Evolutionary conservation across 2,797 vertebrate species (phyloP), one percentile per base, ranked within the genome.

Genomic region (Tachyglossus aculeatus): DNA sequence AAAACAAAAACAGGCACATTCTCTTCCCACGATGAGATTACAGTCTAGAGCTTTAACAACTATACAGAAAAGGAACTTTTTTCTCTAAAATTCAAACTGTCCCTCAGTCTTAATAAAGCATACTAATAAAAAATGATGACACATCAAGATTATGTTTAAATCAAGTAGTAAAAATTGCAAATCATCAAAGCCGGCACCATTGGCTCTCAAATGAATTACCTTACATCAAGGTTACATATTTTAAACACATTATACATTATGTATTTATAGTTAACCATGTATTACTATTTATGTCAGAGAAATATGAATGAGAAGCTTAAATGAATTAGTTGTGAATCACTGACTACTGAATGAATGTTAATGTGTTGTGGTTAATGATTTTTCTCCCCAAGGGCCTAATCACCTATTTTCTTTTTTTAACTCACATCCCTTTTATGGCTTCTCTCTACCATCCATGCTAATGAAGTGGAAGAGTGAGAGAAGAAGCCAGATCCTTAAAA

Each of bases 151-250:
- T 60, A 67, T 7, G 24, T 64, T 76, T 66, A 57, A 21, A 48
- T 32, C 50, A 64, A 38, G 53, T 51, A 69, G 24, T 61, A 71
- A 70, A 58, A 67, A 15, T 32, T 79, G 51, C 59, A 73, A 81
- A 53, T 47, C 25, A 31, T 64, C 74, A 80, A 83, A 84, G 52
- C 83, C 82, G 88, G 51, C 68, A 68, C 73, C 86, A 74, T 79
- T 81, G 66, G 29, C 29, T 84, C 56, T 73, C 44, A 58, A 81
- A 74, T 21, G 80, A 80, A 79, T 74, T 70, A 67, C 33, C n/a
- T 85, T 73, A 78, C 79, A 86, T 70, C 60, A 78, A 69, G 65
- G 41, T 74, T 84, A 73, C 11, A 24, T 77, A 74, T 81, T 84
- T 82, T 87, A 81, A 88, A 72, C 47, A 88, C 80, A 70, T 78